Evolutionary conservation across 2,888 invertebrate species (phyloP).

Genomic region (Orchesella flavescens): DNA sequence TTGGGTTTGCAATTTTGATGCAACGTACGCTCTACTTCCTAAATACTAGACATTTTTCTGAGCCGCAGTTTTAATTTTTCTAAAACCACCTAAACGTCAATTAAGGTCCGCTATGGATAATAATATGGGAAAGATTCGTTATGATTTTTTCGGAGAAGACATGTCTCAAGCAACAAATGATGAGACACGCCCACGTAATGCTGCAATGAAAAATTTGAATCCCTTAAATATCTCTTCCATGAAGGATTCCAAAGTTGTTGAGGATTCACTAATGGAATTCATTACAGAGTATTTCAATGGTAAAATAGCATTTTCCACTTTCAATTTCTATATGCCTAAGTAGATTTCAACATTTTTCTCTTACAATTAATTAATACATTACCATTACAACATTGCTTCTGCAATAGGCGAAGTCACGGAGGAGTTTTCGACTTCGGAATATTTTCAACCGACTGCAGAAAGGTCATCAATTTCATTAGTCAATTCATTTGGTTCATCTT

Average conservation of each 20-base stretch:
- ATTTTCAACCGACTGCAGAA: neutral
- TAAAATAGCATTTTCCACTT: neutral
- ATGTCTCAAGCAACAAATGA: too few relatives aligned
- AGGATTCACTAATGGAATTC: slow-evolving; percentile 51
- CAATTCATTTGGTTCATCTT: neutral
- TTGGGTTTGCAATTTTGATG: too few relatives aligned
- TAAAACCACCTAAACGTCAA: too few relatives aligned
- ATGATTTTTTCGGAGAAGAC: slow-evolving; percentile 21
- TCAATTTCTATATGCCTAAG: neutral
- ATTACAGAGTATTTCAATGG: slow-evolving; percentile 52
- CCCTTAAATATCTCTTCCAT: too few relatives aligned
- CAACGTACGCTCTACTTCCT: too few relatives aligned
- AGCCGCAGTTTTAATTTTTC: too few relatives aligned
- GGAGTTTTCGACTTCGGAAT: neutral
- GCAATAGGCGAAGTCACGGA: slow-evolving; percentile 14
- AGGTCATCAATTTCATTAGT: neutral
- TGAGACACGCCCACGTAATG: too few relatives aligned
- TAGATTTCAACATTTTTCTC: neutral
- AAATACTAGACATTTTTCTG: too few relatives aligned
- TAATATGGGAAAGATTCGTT: neutral
- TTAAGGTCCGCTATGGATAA: too few relatives aligned
- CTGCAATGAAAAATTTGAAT: too few relatives aligned
- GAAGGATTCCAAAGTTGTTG: too few relatives aligned
- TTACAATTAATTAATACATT: neutral
- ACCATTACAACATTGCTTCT: too few relatives aligned